Evolutionary conservation across 2,113 vertebrate species (phyloP).

Genomic region (Nerophis lumbriciformis): DNA sequence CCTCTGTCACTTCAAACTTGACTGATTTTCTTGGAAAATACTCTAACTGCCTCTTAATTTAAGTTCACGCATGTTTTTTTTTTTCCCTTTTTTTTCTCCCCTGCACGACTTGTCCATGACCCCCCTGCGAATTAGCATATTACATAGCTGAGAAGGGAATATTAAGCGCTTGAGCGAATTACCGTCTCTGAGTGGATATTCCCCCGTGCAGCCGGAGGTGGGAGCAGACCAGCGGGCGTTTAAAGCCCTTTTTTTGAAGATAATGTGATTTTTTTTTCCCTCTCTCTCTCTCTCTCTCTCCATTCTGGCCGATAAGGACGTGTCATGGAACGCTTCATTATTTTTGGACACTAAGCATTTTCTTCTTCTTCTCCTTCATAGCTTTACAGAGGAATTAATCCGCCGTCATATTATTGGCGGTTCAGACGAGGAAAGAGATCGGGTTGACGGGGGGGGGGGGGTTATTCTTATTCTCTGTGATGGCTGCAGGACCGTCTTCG

Average conservation of each 20-base stretch:
- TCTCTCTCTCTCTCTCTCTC: conserved; percentile 11
- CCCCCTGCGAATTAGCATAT: conserved; percentile 70
- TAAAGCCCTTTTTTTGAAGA: conserved; percentile 71
- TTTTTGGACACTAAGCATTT: conserved; percentile 71
- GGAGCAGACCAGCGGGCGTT: conserved; percentile 57
- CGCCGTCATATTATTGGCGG: conserved; percentile 61
- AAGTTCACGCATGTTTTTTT: conserved; percentile 60
- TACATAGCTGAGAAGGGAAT: conserved; percentile 70
- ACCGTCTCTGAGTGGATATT: conserved; percentile 67
- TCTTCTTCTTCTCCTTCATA: conserved; percentile 37
- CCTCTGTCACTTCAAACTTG: conserved; percentile 44
- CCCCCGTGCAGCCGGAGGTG: conserved; percentile 61
- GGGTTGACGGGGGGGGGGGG: conserved; percentile 32
- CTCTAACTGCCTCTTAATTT: conserved; percentile 59
- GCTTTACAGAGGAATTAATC: conserved; percentile 64
- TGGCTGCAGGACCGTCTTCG: conserved; percentile 60
- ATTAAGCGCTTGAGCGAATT: conserved; percentile 69
- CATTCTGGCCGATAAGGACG: conserved; percentile 66
- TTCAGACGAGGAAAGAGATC: conserved; percentile 55
- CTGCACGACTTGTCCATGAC: conserved; percentile 65
- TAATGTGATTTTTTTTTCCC: conserved; percentile 71
- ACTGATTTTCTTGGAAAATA: conserved; percentile 55
- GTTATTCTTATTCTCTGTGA: conserved; percentile 48
- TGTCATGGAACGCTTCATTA: conserved; percentile 71
- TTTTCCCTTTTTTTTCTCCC: conserved; percentile 32